These are phyloP conservation scores for Hyperoplus immaculatus DNA, from an alignment of 2,797 vertebrate species.

Conservation along the genomic window DNA sequence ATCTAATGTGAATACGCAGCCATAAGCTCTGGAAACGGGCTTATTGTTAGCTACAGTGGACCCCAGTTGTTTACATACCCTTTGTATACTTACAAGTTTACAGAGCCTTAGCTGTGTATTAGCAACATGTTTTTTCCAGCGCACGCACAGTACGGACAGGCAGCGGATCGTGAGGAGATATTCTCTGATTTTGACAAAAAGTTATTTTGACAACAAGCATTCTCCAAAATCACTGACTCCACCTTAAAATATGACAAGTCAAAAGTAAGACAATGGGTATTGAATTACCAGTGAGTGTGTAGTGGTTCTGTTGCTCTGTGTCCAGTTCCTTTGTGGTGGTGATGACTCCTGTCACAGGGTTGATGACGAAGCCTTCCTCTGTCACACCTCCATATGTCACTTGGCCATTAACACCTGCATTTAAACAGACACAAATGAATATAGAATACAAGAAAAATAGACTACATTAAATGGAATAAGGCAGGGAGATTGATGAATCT, in stretches of 20 bases:
- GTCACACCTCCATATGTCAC: slow-evolving; percentile 93
- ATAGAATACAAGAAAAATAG: slow-evolving; percentile 18
- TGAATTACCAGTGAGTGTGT: slow-evolving; percentile 90
- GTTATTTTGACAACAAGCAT: too few species aligned
- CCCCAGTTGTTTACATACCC: too few species aligned
- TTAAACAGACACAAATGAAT: slow-evolving; percentile 20
- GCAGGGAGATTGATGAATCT: slow-evolving; percentile 15
- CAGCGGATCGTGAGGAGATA: too few species aligned
- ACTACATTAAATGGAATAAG: slow-evolving; percentile 9
- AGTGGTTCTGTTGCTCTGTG: slow-evolving; percentile 89
- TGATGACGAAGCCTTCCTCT: slow-evolving; percentile 91
- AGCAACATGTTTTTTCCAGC: too few species aligned
- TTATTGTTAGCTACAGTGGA: too few species aligned
- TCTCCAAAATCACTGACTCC: background rate
- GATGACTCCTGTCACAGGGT: slow-evolving; percentile 92
- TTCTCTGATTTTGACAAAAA: too few species aligned
- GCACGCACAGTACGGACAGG: too few species aligned
- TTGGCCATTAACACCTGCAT: slow-evolving; percentile 89
- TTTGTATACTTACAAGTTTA: too few species aligned
- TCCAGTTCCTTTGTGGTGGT: slow-evolving; percentile 91
- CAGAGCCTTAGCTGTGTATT: too few species aligned
- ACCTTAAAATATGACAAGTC: background rate
- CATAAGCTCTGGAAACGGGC: too few species aligned
- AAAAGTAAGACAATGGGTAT: background rate
- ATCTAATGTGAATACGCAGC: too few species aligned